A percentile compares a stretch with the other conserved stretches of the same genome.
Conservation (phyloP, 1,140 invertebrate species). For the Polypedilum vanderplanki region DNA sequence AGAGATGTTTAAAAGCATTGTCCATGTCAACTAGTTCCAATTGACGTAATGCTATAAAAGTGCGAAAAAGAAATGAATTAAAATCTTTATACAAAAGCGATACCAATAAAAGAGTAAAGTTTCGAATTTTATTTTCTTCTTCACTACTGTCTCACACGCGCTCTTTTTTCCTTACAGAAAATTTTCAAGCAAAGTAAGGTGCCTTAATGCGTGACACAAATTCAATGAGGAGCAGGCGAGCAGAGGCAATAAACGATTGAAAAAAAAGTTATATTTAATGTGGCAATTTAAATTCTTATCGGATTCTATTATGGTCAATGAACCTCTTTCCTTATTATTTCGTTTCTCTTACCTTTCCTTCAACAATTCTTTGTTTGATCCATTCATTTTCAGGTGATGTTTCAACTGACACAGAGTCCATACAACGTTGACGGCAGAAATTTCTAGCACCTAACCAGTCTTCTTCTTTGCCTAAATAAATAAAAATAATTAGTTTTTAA, state of each 20-base stretch:
- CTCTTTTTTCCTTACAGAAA: neutral
- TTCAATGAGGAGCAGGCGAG: neutral
- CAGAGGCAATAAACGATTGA: neutral
- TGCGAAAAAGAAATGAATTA: too few species aligned
- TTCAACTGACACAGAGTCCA: constrained; percentile 77
- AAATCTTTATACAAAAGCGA: neutral
- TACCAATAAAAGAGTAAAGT: neutral
- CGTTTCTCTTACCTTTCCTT: constrained; percentile 65
- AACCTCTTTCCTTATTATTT: neutral
- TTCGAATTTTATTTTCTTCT: neutral
- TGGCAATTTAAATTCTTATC: constrained; percentile 21
- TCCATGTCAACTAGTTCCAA: too few species aligned
- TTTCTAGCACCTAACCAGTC: constrained; percentile 77
- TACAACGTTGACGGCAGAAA: constrained; percentile 74
- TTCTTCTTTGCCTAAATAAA: constrained; percentile 46
- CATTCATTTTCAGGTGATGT: constrained; percentile 74
- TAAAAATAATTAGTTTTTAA: neutral
- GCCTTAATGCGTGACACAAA: constrained; percentile 3
- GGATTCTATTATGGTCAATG: neutral
- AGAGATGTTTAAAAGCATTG: too few species aligned
- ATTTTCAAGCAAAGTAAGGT: neutral
- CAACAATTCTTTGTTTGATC: constrained; percentile 66
- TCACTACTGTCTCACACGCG: neutral
- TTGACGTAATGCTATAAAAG: too few species aligned
- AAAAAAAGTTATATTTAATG: neutral